Base-by-base conservation (phyloP, 2,113 vertebrate genomes). In the Callopanchax toddi region DNA sequence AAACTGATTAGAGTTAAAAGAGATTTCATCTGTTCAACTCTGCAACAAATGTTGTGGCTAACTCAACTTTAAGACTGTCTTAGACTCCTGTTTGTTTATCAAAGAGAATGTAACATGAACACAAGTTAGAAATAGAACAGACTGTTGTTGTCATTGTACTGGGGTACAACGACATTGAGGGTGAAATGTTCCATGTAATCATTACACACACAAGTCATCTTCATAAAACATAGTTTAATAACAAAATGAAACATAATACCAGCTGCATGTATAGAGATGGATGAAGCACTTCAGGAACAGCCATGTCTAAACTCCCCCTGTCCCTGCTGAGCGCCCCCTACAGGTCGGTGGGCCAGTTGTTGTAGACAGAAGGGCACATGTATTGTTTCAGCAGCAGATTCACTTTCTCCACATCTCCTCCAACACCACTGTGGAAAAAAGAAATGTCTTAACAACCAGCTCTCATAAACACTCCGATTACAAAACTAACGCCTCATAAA, bases 301-400 rank as follows among this genome's bases (percentile, higher is more conserved):
- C 45, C 56, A 26, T 6, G 42, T 20, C 29, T 9, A 36, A 7
- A 17, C 7, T 15, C 45, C 42, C 34, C 13, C 22, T 15, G 9
- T 51, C 32, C 32, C 20, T 25, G 37, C 54, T 8, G 22, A 58
- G 34, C 11, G 43, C 34, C 56, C 15, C 52, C 63, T 86, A 89
- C 71, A 85, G 57, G 73, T 83, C 83, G 9, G 18, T 50, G 0
- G 54, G 32, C 89, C 89, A 91, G 79, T 75, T 74, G 80, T 78
- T 82, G 77, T 88, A 82, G 54, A 77, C 20, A 3, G 56, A 74
- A 2, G 90, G 86, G 76, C 92, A 93, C 83, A 90, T 87, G 82
- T 92, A 91, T 70, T 91, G 90, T 36, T 76, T 91, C 48, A 92
- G 74, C 69, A 92, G 83, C 64, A 68, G 62, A 60, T 89, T 89